phyloP scores from a whole-genome alignment of 2,113 vertebrate genomes.

The Ochotona princeps region DNA sequence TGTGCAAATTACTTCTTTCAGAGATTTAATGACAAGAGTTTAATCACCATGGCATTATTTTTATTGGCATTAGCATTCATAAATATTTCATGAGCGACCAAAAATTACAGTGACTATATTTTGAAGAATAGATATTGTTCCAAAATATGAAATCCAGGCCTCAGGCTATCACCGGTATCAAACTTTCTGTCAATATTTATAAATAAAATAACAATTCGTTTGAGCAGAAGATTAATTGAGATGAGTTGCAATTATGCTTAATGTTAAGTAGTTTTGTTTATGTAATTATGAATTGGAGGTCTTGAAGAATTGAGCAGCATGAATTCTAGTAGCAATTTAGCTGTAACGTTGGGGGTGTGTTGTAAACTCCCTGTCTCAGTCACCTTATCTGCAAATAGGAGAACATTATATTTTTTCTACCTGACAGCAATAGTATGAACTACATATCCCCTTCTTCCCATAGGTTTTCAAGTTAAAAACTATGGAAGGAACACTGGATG shows the following conservation, averaged over 20 bases:
- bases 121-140: conserved; percentile 69
- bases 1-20: conserved; percentile 79
- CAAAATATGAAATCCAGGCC: conserved; percentile 71
- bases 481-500: not conserved
- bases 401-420: conserved; percentile 27
- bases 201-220: conserved; percentile 76
- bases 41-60: conserved; percentile 76
- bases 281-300: conserved; percentile 64
- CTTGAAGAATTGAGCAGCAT: conserved; percentile 60
- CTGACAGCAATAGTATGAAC: not conserved
- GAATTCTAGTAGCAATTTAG: conserved; percentile 59
- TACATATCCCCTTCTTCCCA: not conserved
- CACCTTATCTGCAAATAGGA: conserved; percentile 27
- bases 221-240: conserved; percentile 73
- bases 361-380: conserved; percentile 44
- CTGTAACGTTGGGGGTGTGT: conserved; percentile 28
- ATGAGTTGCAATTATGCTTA: conserved; percentile 74
- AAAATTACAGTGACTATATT: conserved; percentile 75
- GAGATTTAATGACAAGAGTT: conserved; percentile 75
- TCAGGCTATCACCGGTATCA: conserved; percentile 56
- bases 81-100: conserved; percentile 79
- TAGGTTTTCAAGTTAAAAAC: not conserved
- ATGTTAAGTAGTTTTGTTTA: conserved; percentile 77
- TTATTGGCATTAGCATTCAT: conserved; percentile 79
- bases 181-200: conserved; percentile 76